Evolutionary conservation across 2,797 vertebrate species (phyloP).

Genomic region (Hipposideros larvatus): DNA sequence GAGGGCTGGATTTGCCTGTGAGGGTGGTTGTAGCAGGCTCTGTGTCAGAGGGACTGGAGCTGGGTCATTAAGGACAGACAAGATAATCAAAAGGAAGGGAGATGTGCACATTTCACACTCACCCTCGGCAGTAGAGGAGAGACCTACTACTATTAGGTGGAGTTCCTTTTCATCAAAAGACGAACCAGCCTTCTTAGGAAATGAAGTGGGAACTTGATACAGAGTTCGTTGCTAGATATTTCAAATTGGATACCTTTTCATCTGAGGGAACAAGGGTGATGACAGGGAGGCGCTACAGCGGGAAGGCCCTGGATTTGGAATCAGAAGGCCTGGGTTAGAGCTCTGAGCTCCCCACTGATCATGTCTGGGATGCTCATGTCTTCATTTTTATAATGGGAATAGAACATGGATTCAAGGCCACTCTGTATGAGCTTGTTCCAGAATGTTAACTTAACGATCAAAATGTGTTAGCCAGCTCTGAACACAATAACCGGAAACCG

Average conservation of each 20-base stretch:
- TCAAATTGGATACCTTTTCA: background rate
- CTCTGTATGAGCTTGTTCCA: background rate
- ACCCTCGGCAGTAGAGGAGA: background rate
- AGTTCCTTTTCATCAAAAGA: background rate
- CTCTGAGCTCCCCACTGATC: background rate
- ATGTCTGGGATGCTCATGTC: too few relatives aligned
- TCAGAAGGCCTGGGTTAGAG: background rate
- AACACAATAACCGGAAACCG: background rate
- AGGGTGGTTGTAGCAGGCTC: fast-evolving
- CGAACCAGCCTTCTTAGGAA: background rate
- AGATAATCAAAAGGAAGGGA: background rate
- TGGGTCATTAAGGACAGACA: background rate
- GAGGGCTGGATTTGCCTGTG: background rate
- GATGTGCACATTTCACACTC: fast-evolving
- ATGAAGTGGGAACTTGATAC: background rate
- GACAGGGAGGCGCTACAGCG: background rate
- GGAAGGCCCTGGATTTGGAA: background rate
- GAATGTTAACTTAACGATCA: background rate
- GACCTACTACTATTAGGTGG: background rate
- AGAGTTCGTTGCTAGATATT: background rate
- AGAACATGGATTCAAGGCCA: background rate
- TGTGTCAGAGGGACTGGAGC: too few relatives aligned
- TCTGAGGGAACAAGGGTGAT: background rate
- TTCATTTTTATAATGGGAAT: background rate
- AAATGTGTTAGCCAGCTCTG: background rate